A percentile compares a stretch with the other conserved stretches of the same genome.
These are phyloP conservation scores for Corythaixoides concolor DNA, from an alignment of 2,113 vertebrate species.

Conservation along the genomic window DNA sequence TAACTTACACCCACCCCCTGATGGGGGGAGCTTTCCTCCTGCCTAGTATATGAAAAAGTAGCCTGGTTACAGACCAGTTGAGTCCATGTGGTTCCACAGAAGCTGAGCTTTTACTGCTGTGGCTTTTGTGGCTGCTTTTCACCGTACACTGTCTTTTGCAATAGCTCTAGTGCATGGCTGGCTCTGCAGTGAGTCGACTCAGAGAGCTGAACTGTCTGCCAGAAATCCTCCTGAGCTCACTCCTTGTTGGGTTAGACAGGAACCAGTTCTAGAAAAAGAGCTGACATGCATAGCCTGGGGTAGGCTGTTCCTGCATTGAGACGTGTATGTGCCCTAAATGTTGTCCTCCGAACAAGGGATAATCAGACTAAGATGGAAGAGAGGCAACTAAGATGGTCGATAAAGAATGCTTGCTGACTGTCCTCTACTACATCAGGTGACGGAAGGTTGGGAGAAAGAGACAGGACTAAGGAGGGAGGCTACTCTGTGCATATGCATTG, in stretches of 20 bases:
- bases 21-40: not conserved
- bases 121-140: not conserved
- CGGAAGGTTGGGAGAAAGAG: not conserved
- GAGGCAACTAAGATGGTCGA: not conserved
- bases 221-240: not conserved
- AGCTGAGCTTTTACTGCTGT: not conserved
- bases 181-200: rapidly evolving
- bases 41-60: not conserved
- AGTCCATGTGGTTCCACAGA: not conserved
- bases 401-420: not conserved
- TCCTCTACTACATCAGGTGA: not conserved
- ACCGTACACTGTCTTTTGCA: not conserved
- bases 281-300: not conserved
- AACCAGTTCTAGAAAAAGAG: not conserved
- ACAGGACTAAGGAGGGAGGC: not conserved
- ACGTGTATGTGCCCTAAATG: rapidly evolving
- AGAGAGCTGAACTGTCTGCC: not conserved
- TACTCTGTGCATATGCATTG: not conserved
- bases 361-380: not conserved
- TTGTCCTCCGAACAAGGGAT: not conserved
- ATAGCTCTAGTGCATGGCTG: not conserved
- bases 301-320: not conserved
- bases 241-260: not conserved
- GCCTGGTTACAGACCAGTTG: not conserved
- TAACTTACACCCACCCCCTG: not conserved